A percentile compares a stretch with the other conserved stretches of the same genome.
phyloP scores from a whole-genome alignment of 2,113 vertebrate genomes.

The Python bivittatus region DNA sequence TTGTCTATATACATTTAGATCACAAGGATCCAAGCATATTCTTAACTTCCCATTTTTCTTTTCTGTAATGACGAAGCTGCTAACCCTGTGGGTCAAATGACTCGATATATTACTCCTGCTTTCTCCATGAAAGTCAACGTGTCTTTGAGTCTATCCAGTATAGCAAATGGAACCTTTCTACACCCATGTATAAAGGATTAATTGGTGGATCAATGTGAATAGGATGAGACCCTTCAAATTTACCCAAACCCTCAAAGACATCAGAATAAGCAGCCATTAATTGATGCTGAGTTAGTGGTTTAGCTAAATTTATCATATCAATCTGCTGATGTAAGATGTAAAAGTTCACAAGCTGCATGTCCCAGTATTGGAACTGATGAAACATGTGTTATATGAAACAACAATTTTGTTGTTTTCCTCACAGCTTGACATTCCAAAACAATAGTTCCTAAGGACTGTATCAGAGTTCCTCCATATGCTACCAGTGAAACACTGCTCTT shows the following conservation, averaged over 20 bases:
- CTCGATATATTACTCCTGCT: background rate
- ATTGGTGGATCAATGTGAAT: background rate
- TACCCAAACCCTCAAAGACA: background rate
- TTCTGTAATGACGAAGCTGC: too few species aligned
- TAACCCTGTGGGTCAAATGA: too few species aligned
- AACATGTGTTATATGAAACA: background rate
- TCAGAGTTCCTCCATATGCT: background rate
- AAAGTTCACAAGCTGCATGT: background rate
- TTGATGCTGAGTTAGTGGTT: background rate
- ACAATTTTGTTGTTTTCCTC: background rate
- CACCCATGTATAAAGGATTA: background rate
- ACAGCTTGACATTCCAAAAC: background rate
- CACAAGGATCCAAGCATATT: background rate
- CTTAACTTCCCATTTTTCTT: too few species aligned
- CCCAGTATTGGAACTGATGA: background rate
- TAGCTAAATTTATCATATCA: background rate
- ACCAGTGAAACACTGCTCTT: background rate
- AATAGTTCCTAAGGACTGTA: background rate
- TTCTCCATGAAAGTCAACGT: background rate
- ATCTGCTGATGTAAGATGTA: background rate
- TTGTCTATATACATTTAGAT: too few species aligned
- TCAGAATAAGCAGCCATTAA: background rate
- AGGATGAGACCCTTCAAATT: background rate
- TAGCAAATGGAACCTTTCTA: background rate
- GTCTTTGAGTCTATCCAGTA: background rate